Evolutionary conservation across 2,888 invertebrate genomes (phyloP), one percentile per base, ranked within the genome.

Genomic region (Piscicola geometra): DNA sequence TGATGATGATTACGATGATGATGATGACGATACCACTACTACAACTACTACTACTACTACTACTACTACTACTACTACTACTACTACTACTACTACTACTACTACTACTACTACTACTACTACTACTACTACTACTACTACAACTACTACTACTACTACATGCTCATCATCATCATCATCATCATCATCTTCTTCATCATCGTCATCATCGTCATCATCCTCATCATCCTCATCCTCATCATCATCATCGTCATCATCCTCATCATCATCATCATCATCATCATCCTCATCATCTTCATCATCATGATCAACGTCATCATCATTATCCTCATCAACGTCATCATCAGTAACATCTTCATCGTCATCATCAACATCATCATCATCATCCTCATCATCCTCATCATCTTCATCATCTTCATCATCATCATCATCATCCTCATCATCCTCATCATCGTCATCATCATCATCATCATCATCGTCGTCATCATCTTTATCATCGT

Each of bases 381-480:
- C 64, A 12, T 64, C 64, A 3, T 64, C 64, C n/a, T 64, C 64
- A 64, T 64, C 64, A 12, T 64, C 30, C 9, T 64, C 64, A 12
- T 64, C 64, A 3, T 64, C n/a, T 9, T 30, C n/a, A 12, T 64
- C 64, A 3, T 64, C 30, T 28, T 64, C n/a, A 12, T 64, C n/a
- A 12, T 64, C 64, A 3, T 64, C 30, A 12, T 64, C 64, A 3
- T 64, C 30, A 12, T 64, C 30, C 9, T 64, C 21, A 5, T 64
- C 9, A 12, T 64, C n/a, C n/a, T 64, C 64, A 3, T 64, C 30
- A 12, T 64, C 30, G 3, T 64, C 30, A 5, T 64, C 30, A 3
- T 64, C n/a, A 3, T 64, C 30, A 9, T 41, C 41, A 9, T 41
- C 15, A 9, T 41, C 41, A 5, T 9, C 41, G 5, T 41, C 41